These are phyloP conservation scores for Hydropsyche tenuis DNA, from an alignment of 1,140 invertebrate genomes.

Conservation along the genomic window DNA sequence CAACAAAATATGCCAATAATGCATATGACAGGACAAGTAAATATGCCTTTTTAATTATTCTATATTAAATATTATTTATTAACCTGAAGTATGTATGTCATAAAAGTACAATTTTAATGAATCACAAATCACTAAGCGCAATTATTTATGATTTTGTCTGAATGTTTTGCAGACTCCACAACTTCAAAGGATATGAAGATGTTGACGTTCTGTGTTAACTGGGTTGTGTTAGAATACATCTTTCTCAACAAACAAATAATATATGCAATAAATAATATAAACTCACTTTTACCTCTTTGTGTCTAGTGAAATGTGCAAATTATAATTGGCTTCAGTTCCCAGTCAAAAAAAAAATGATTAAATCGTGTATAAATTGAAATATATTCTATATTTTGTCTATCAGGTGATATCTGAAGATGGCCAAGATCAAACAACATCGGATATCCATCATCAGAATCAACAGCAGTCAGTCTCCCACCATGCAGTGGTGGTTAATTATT, in stretches of 20 bases:
- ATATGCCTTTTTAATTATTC: constrained; percentile 3
- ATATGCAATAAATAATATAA: constrained; percentile 15
- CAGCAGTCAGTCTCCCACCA: constrained; percentile 42
- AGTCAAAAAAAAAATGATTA: not conserved
- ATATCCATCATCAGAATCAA: constrained; percentile 33
- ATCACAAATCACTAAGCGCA: too few relatives aligned
- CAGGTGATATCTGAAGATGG: constrained; percentile 40
- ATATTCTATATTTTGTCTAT: constrained; percentile 19
- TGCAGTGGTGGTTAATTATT: constrained; percentile 45
- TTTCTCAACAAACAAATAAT: constrained; percentile 18
- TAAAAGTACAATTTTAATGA: too few relatives aligned
- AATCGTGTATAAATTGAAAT: not conserved
- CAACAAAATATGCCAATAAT: constrained; percentile 42
- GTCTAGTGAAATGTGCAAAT: not conserved
- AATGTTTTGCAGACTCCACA: constrained; percentile 16
- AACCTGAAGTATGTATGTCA: too few relatives aligned
- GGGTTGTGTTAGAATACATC: not conserved
- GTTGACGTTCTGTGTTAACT: not conserved
- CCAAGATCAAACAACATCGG: constrained; percentile 21
- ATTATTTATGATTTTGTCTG: constrained; percentile 2
- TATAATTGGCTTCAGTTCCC: not conserved
- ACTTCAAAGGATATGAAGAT: constrained; percentile 21
- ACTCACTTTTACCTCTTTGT: constrained; percentile 6
- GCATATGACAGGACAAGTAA: constrained; percentile 48
- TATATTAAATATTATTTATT: too few relatives aligned